A percentile compares a stretch with the other conserved stretches of the same genome.
phyloP scores from a whole-genome alignment of 2,113 vertebrate species.

The Equus quagga region DNA sequence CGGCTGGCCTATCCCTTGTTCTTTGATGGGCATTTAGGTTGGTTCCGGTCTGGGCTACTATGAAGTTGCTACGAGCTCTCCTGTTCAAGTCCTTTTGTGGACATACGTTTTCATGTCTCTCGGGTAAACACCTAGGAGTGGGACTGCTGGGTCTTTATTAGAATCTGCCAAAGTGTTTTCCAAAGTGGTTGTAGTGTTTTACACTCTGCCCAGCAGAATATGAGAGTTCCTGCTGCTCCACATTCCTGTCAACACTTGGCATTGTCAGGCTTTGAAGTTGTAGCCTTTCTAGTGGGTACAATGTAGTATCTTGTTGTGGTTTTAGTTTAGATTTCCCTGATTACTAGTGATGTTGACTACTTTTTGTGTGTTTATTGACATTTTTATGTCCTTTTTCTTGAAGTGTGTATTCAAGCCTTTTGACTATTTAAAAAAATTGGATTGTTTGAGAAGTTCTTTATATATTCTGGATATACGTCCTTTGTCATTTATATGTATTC shows the following conservation, averaged over 20 bases:
- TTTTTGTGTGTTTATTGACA: neutral
- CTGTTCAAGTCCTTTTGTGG: neutral
- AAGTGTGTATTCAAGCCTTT: neutral
- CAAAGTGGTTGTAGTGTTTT: neutral
- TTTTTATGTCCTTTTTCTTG: neutral
- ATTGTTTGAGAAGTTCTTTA: neutral
- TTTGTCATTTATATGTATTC: neutral
- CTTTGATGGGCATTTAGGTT: neutral
- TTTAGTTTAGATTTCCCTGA: neutral
- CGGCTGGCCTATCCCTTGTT: neutral
- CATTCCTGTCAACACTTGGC: neutral
- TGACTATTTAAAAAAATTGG: neutral
- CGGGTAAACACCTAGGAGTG: neutral
- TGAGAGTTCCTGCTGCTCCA: neutral
- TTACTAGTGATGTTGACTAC: neutral
- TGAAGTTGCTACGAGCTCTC: neutral
- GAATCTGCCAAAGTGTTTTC: neutral
- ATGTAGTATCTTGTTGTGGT: neutral
- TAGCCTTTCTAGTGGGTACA: neutral
- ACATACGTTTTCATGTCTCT: neutral
- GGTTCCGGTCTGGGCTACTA: neutral
- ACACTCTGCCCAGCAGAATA: neutral
- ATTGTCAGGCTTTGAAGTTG: neutral
- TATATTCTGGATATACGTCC: neutral
- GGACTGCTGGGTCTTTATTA: neutral